A percentile compares a stretch with the other conserved stretches of the same genome.
phyloP scores from a whole-genome alignment of 2,113 vertebrate genomes.

The Scomber japonicus region DNA sequence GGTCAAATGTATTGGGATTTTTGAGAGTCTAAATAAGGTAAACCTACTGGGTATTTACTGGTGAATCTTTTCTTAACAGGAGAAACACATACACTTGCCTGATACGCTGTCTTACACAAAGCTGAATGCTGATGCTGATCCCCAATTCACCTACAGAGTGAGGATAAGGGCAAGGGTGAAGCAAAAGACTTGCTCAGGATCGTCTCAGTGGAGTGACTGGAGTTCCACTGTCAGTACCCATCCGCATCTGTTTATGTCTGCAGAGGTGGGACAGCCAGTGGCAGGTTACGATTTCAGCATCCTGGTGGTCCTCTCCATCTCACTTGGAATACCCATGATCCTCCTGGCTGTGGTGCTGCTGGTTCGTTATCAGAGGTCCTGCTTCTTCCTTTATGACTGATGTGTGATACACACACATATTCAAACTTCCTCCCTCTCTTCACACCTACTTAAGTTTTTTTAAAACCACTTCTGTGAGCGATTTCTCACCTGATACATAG shows the following conservation, averaged over 20 bases:
- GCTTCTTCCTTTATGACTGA: neutral
- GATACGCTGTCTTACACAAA: accelerated
- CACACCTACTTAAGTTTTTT: neutral
- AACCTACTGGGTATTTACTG: neutral
- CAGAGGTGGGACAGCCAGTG: slow-evolving; percentile 31
- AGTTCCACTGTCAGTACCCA: slow-evolving; percentile 52
- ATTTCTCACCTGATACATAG: neutral
- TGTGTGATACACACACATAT: neutral
- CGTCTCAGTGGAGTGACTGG: slow-evolving; percentile 65
- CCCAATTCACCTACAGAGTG: slow-evolving; percentile 28
- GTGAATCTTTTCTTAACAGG: slow-evolving; percentile 46
- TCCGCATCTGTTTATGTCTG: slow-evolving; percentile 11
- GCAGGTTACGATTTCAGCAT: slow-evolving; percentile 7
- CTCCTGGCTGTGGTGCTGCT: slow-evolving; percentile 71
- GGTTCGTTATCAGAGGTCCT: slow-evolving; percentile 69
- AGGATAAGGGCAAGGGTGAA: slow-evolving; percentile 54
- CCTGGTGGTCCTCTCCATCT: slow-evolving; percentile 48
- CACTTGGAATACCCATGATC: slow-evolving; percentile 75
- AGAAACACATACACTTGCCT: accelerated
- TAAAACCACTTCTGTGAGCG: neutral
- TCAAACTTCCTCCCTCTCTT: neutral
- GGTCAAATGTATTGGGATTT: neutral
- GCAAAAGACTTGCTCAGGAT: accelerated
- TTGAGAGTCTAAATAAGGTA: neutral
- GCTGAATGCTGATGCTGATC: slow-evolving; percentile 36